Percentiles rank a stretch among this genome's conserved stretches.
phyloP scores from a whole-genome alignment of 2,797 vertebrate species.

The Nyctibius grandis region DNA sequence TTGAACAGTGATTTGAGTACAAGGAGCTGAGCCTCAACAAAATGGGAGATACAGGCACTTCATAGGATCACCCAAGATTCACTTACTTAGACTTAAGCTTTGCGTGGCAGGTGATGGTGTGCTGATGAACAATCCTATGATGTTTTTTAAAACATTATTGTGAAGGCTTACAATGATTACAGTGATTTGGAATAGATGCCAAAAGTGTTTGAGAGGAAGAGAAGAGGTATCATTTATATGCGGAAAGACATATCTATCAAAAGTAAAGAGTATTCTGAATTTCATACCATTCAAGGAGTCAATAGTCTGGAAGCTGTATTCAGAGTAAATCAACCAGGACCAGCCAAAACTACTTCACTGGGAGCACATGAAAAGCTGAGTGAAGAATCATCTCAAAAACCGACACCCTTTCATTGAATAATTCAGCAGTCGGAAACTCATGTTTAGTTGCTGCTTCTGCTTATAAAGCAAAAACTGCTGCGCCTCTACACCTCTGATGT shows the following conservation, averaged over 20 bases:
- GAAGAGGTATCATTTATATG: neutral
- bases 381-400: neutral
- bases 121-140: neutral
- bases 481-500: neutral
- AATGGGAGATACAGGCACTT: neutral
- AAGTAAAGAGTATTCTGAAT: neutral
- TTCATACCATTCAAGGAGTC: neutral
- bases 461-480: neutral
- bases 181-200: neutral
- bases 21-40: neutral
- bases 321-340: neutral
- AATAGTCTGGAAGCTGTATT: neutral
- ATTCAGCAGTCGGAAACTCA: neutral
- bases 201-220: neutral
- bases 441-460: neutral
- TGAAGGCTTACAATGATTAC: neutral
- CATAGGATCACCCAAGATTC: neutral
- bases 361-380: neutral
- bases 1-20: neutral
- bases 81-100: neutral
- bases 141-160: neutral
- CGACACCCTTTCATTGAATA: neutral
- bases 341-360: neutral
- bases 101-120: neutral
- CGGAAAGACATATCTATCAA: neutral